Evolutionary conservation across 2,888 invertebrate genomes (phyloP), one percentile per base, ranked within the genome.

Genomic region (Orchestes rusci): DNA sequence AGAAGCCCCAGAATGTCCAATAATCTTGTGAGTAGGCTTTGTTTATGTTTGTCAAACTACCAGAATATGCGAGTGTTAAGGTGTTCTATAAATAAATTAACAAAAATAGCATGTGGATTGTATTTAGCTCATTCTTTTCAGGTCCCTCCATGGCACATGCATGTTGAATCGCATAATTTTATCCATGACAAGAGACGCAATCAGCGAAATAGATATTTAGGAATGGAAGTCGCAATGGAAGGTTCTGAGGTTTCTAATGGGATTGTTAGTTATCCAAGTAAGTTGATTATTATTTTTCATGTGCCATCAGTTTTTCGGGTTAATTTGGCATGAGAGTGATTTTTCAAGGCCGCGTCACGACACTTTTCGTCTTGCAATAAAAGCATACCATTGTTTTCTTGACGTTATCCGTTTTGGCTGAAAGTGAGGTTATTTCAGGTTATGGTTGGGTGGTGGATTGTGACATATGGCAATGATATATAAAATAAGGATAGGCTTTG

Each of bases 11-110:
- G 60, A 55, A 53, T 64, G 44, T 59, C 68, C 27, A 67, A 67
- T 52, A 67, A 67, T 56, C 53, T 66, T 58, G 68, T 67, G 58
- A 59, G 64, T 57, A 43, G 28, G n/a, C 13, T 36, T 33, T n/a
- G n/a, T n/a, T n/a, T n/a, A n/a, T n/a, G n/a, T n/a, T n/a, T n/a
- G n/a, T n/a, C n/a, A n/a, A n/a, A n/a, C n/a, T n/a, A n/a, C n/a
- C n/a, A n/a, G n/a, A n/a, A n/a, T n/a, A n/a, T n/a, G n/a, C n/a
- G n/a, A n/a, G n/a, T n/a, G n/a, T n/a, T n/a, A 44, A 36, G 44
- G 36, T 48, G 43, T 40, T 45, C 54, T 53, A 54, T 48, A 55
- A 56, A 55, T 54, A 56, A 48, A 36, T n/a, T 32, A 18, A 39
- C 41, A 49, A 39, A 45, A 48, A 48, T 48, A 48, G 48, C 19